These are phyloP conservation scores for Bufotes viridis DNA, from an alignment of 2,797 vertebrate species.

Conservation along the genomic window DNA sequence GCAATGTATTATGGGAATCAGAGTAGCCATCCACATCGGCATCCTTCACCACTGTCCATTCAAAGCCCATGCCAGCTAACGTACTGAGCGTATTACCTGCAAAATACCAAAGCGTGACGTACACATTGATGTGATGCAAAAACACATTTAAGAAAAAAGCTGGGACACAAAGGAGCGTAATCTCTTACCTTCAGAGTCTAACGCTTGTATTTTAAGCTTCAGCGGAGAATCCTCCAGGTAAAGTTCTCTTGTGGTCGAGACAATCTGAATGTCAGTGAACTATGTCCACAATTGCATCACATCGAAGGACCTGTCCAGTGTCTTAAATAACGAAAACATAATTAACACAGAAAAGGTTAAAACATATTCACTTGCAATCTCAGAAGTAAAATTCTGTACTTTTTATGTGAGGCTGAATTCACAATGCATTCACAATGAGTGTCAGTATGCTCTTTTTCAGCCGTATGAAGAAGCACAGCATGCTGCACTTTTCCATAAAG, in stretches of 20 bases:
- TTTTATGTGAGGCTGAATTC: too few species aligned
- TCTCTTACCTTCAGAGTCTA: conserved; percentile 92
- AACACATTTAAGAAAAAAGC: background rate
- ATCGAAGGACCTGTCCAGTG: conserved; percentile 92
- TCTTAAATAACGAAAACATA: conserved; percentile 72
- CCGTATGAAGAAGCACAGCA: too few species aligned
- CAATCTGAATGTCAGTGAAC: conserved; percentile 89
- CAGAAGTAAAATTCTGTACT: too few species aligned
- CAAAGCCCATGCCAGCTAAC: conserved; percentile 89
- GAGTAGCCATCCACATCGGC: conserved; percentile 82
- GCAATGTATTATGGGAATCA: conserved; percentile 86
- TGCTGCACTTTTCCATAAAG: too few species aligned
- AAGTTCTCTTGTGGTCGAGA: conserved; percentile 93
- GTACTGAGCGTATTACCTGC: conserved; percentile 96
- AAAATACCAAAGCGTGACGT: background rate
- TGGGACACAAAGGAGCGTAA: background rate
- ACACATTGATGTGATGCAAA: background rate
- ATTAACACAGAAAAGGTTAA: too few species aligned
- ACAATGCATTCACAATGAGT: too few species aligned
- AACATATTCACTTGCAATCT: background rate
- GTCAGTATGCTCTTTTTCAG: too few species aligned
- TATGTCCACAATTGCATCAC: conserved; percentile 92
- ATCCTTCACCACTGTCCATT: conserved; percentile 93
- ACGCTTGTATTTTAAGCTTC: conserved; percentile 87
- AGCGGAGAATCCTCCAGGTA: conserved; percentile 95